phyloP scores from a whole-genome alignment of 2,888 invertebrate species.

The Camptogramma bilineatum region DNA sequence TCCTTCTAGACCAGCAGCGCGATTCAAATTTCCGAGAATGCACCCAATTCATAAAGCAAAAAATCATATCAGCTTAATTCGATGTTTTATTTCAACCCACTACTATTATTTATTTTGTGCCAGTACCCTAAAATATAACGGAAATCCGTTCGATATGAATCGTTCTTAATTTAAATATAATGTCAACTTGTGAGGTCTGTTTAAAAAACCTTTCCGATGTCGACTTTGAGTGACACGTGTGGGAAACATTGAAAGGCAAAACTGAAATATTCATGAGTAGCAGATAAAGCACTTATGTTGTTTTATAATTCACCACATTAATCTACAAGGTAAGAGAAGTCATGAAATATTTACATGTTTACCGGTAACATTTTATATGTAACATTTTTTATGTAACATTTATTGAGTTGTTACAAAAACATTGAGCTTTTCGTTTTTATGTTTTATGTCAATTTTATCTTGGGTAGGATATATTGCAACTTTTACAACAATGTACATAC shows the following conservation, averaged over 20 bases:
- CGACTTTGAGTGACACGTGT: conserved; percentile 42
- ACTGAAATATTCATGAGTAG: conserved; percentile 26
- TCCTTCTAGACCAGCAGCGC: too few relatives aligned
- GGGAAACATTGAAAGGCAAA: conserved; percentile 26
- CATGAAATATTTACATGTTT: not conserved
- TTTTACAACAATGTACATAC: too few relatives aligned
- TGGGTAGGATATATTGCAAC: too few relatives aligned
- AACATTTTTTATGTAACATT: not conserved
- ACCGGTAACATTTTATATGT: not conserved
- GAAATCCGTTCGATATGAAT: conserved; percentile 40
- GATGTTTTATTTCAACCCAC: not conserved
- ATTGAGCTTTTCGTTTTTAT: too few relatives aligned
- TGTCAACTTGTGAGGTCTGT: conserved; percentile 44
- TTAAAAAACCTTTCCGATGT: conserved; percentile 44
- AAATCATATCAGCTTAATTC: not conserved
- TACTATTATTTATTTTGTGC: too few relatives aligned
- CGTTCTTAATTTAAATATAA: conserved; percentile 39
- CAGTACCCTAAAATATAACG: conserved; percentile 16
- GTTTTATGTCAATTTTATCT: too few relatives aligned
- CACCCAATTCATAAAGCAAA: not conserved
- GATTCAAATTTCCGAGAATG: too few relatives aligned
- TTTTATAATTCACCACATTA: conserved; percentile 5
- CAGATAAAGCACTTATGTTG: conserved; percentile 20
- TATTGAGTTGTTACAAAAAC: too few relatives aligned
- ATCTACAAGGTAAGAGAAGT: not conserved